These are phyloP conservation scores for Thalassaphorura encarpata DNA, from an alignment of 1,140 invertebrate species.

Conservation along the genomic window DNA sequence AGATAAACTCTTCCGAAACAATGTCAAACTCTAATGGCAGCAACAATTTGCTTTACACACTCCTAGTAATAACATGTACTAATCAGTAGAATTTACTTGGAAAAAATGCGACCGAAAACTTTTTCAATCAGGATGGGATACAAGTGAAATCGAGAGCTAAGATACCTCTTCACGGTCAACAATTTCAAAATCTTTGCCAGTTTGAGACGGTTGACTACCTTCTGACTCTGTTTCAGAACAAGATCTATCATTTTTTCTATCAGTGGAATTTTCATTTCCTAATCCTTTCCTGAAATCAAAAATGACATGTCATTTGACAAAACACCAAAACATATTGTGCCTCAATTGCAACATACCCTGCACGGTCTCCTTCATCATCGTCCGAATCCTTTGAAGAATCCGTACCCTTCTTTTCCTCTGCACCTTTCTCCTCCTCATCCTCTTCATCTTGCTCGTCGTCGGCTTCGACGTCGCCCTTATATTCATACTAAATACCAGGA, in stretches of 20 bases:
- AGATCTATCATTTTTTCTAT: neutral
- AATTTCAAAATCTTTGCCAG: constrained; percentile 69
- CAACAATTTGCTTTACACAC: too few species aligned
- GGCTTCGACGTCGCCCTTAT: constrained; percentile 58
- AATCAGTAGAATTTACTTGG: too few species aligned
- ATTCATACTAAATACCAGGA: constrained; percentile 53
- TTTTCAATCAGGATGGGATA: too few species aligned
- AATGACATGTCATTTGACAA: too few species aligned
- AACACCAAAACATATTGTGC: neutral
- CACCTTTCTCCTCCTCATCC: constrained; percentile 30
- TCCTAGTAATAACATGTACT: too few species aligned
- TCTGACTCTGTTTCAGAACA: constrained; percentile 52
- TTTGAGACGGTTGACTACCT: constrained; percentile 58
- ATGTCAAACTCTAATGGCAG: too few species aligned
- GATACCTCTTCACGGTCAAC: constrained; percentile 52
- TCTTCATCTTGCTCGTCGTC: constrained; percentile 43
- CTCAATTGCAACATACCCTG: neutral
- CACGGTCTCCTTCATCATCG: neutral
- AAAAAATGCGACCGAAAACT: too few species aligned
- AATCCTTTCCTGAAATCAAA: neutral
- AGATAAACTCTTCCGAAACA: too few species aligned
- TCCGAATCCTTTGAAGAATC: neutral
- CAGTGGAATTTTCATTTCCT: neutral
- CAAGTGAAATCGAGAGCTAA: too few species aligned
- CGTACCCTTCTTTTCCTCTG: constrained; percentile 8